Evolutionary conservation across 2,113 vertebrate species (phyloP), one percentile per base, ranked within the genome.

Genomic region (Nansenia antarctica): DNA sequence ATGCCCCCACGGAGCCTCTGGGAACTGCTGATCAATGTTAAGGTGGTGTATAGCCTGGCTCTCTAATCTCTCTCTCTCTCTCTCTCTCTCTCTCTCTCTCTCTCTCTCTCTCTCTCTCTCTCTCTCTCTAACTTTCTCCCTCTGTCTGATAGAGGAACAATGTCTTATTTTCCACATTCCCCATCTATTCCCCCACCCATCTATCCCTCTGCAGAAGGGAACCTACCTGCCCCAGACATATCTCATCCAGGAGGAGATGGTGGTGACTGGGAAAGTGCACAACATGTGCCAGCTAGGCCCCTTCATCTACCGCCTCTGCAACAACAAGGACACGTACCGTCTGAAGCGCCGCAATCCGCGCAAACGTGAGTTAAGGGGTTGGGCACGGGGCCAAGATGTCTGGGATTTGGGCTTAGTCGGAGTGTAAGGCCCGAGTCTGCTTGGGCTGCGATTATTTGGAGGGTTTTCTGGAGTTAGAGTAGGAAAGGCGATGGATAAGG

Each of bases 241-340:
- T 90, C 93, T 98, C 68, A 93, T 98, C 83, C 95, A 97, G 66
- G 96, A 98, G 85, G 95, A 98, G 86, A 96, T 97, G 96, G 88
- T 96, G 0, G 95, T 96, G 22, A 93, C 93, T 0, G 96, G 95
- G 52, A 93, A 90, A 0, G 88, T 98, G 82, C 91, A 85, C 8
- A 95, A 98, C 90, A 92, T 95, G 85, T 92, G 92, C 72, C 91
- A 94, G 79, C 93, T 98, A 27, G 97, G 97, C 37, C 90, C 93
- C 72, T 98, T 96, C 83, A 98, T 98, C 87, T 91, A 91, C 85
- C 93, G 90, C 69, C 89, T 98, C 76, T 98, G 97, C 90, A 93
- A 87, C 0, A 94, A 94, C 60, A 98, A 96, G 88, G 95, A 96
- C 39, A 98, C 96, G 0, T 98, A 95, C 87, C 91, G 93, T 69